These are phyloP conservation scores for Escarpia spicata DNA, from an alignment of 2,888 invertebrate species.

Conservation along the genomic window DNA sequence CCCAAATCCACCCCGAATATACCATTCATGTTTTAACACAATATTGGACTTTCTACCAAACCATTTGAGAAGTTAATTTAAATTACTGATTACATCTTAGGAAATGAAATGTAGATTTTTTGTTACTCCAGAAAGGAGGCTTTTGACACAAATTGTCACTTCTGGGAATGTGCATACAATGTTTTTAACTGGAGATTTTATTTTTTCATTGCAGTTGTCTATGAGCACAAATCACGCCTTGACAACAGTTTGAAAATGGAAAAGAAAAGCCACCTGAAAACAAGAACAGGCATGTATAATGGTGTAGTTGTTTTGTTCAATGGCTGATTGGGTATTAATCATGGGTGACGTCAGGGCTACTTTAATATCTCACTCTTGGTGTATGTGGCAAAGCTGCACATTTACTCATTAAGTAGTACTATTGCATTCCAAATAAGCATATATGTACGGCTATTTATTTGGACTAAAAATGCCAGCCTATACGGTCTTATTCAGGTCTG, in stretches of 20 bases:
- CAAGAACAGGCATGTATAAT: conserved; percentile 29
- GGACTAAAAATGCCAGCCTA: no score
- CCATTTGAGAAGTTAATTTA: background rate
- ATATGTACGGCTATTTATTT: no score
- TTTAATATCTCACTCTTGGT: no score
- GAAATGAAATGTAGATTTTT: background rate
- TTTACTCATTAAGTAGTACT: no score
- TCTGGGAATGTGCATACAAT: background rate
- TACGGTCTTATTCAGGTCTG: no score
- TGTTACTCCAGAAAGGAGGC: background rate
- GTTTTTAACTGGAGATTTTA: conserved; percentile 24
- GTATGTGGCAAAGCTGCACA: no score
- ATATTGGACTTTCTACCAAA: no score
- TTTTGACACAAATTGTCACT: background rate
- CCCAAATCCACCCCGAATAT: no score
- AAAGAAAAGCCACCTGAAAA: conserved; percentile 29
- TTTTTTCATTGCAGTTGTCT: conserved; percentile 30
- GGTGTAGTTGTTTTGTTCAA: background rate
- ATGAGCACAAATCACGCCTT: conserved; percentile 33
- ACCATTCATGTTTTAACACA: no score
- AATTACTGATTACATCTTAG: background rate
- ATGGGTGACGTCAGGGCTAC: no score
- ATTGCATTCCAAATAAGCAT: no score
- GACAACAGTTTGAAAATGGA: conserved; percentile 33
- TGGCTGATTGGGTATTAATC: background rate